These are phyloP conservation scores for Suillia variegata DNA, from an alignment of 2,888 invertebrate genomes.

Conservation along the genomic window DNA sequence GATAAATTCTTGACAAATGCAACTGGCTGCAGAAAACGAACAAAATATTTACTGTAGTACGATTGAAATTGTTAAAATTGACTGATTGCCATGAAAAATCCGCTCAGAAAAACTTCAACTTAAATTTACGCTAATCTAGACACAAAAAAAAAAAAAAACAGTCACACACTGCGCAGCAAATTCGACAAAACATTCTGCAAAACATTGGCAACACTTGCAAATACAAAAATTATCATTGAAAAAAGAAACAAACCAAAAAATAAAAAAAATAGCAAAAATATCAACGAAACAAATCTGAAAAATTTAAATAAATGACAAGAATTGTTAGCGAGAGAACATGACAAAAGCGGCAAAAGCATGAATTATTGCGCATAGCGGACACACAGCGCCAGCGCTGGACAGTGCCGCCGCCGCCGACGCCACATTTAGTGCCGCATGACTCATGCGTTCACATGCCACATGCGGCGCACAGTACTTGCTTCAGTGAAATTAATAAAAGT, in stretches of 20 bases:
- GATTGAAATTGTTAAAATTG: constrained; percentile 22
- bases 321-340: constrained; percentile 20
- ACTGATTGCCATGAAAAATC: constrained; percentile 28
- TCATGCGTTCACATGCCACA: background rate
- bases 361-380: background rate
- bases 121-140: no score
- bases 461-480: no score
- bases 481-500: background rate
- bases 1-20: constrained; percentile 31
- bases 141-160: no score
- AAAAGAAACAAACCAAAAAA: no score
- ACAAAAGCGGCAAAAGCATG: background rate
- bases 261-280: no score
- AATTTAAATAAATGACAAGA: constrained; percentile 27
- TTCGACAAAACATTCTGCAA: no score
- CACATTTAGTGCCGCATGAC: background rate
- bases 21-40: constrained; percentile 16
- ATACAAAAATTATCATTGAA: no score
- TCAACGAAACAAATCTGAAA: constrained; percentile 22
- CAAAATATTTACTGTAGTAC: constrained; percentile 9
- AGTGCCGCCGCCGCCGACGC: background rate
- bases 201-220: constrained; percentile 26
- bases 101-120: constrained; percentile 1
- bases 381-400: background rate
- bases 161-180: constrained; percentile 1